Evolutionary conservation across 1,140 invertebrate species (phyloP), one percentile per base, ranked within the genome.

Genomic region (Pachyrhynchus sulphureomaculatus): DNA sequence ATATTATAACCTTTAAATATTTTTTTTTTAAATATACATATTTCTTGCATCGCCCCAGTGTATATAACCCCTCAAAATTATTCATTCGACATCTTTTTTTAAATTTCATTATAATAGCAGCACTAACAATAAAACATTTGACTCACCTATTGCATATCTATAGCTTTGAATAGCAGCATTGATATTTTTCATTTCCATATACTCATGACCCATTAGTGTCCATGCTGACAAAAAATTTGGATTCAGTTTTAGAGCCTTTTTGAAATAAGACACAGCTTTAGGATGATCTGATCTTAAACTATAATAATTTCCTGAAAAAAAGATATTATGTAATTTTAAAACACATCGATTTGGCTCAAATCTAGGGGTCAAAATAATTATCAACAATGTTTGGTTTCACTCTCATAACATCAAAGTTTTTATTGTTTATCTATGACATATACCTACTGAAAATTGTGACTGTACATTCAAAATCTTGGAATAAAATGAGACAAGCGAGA

Each of bases 131-230:
- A 4, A 5, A 49, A n/a, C 26, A 49, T 29, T 49, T 4, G 3
- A 26, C 74, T 51, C 77, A 95, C 93, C 93, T 65, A 98, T 93
- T 23, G 96, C 96, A 79, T 96, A 93, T 71, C 96, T 82, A 77
- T 99, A 99, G 72, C 94, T 95, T 72, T 96, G 92, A 72, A 98
- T 96, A 6, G 96, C 96, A 13, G 94, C 94, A 80, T 95, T 94
- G 0, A 93, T 95, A 77, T 99, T 99, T 78, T 99, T 99, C 77
- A 99, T 86, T 81, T 99, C 96, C 88, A 99, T 96, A 78, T 94
- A 99, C 78, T 99, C 97, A 76, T 99, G 97, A 0, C 98, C 98
- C 84, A 99, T 93, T 21, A 99, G 79, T 0, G 96, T 98, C 95
- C 96, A 99, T 0, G 95, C 95, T 1, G 93, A 89, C 18, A 97